Base-by-base conservation (phyloP, 2,888 invertebrate species). In the Aphidoletes aphidimyza region DNA sequence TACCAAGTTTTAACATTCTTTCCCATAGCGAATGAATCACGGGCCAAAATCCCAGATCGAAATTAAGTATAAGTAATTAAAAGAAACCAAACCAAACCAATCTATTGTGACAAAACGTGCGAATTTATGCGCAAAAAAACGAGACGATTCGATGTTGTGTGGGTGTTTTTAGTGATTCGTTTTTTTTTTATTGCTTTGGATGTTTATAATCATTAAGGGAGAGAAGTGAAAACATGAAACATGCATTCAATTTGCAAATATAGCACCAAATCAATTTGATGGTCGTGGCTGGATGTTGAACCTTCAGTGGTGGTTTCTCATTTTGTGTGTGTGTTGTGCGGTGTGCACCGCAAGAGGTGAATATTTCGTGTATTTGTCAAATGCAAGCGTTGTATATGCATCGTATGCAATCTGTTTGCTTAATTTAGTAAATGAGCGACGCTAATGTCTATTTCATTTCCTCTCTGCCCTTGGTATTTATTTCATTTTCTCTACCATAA, bases 401-500 rank as follows among this genome's bases (percentile, higher is more conserved):
- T 37, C n/a, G 36, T 81, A 37, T 37, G 37, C 34, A 17, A 69
- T 69, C 34, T 81, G 81, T 81, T 37, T 81, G 37, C n/a, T 81
- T 81, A 37, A 37, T 22, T 37, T 37, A n/a, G 37, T 37, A 37
- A 81, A 37, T 81, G 81, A 81, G 22, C 22, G 37, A 37, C n/a
- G 9, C 81, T 81, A 6, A 81, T 37, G 81, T 81, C 81, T 81
- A 81, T 37, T 19, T 81, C 81, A 81, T 81, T 81, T 81, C 81
- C 81, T 81, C 37, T 37, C 47, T 19, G 6, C 2, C 19, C 17
- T 47, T 47, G 2, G 2, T 17, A 14, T 19, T 47, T 19, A 2
- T 47, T 8, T 19, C 47, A 47, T 17, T 11, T 47, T 47, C 19
- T 47, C 11, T 39, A 39, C 39, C 39, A 39, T 39, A 39, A 17